Base-by-base conservation (phyloP, 2,113 vertebrate species). In the Mirza zaza region DNA sequence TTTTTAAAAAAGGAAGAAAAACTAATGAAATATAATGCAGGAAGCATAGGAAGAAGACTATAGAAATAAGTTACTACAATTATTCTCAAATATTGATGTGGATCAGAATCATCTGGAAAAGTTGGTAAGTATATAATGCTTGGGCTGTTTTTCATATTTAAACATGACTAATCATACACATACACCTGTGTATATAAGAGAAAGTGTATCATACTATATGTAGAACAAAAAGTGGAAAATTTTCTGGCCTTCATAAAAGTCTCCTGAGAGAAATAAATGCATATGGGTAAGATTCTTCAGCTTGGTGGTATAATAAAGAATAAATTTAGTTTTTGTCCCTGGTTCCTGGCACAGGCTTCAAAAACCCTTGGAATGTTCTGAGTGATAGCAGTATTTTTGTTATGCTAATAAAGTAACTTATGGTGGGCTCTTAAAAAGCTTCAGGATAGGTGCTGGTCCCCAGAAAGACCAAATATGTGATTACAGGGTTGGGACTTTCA, bases 31-130 rank as follows among this genome's bases (percentile, higher is more conserved):
- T 68, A 63, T 36, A 83, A 79, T 8, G 0, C 27, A 90, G 52
- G 25, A 91, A 90, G 86, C 2, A 5, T 42, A 75, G 8, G 11
- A 45, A 80, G 59, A 10, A 70, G 27, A 76, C 50, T 63, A 84
- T 15, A 27, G 25, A 94, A 81, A 79, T 48, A 96, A 36, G 42
- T 80, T 88, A 76, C 71, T 39, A 88, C n/a, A 93, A 65, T 45
- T n/a, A 91, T 85, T 93, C 45, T 87, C 39, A 94, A 87, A 89
- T 92, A 96, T 2, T 61, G 55, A 91, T 91, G 27, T 57, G n/a
- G 25, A 63, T 89, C 61, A 48, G 61, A 94, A 71, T 80, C 71
- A 87, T 50, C n/a, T 76, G 42, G 61, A 94, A 96, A 96, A n/a
- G 7, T 17, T n/a, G 25, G 55, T 52, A 88, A 91, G 86, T 63